Conservation (phyloP, 2,888 invertebrate genomes). For the Pristionchus japonicus region DNA sequence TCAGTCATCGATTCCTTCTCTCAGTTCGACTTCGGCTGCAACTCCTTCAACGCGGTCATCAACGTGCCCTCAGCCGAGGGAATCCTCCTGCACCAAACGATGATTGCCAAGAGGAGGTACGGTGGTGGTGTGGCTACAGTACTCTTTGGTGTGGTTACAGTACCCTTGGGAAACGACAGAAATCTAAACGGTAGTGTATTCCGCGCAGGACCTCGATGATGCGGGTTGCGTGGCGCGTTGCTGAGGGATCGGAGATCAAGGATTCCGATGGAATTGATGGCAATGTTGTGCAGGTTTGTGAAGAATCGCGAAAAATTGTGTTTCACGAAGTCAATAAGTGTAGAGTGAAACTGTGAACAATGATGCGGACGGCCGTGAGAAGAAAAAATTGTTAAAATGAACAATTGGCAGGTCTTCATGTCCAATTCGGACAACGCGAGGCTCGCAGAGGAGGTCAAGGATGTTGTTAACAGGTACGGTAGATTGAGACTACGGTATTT, state of each 20-base stretch:
- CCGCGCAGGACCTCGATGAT: slow-evolving; percentile 48
- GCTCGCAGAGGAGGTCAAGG: slow-evolving; percentile 58
- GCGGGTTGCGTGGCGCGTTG: slow-evolving; percentile 66
- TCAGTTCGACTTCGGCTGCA: slow-evolving; percentile 23
- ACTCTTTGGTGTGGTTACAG: not conserved
- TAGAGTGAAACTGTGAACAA: slow-evolving; percentile 10
- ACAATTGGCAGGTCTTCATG: slow-evolving; percentile 59
- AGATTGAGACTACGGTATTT: not conserved
- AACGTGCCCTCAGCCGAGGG: slow-evolving; percentile 70
- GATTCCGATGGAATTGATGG: slow-evolving; percentile 69
- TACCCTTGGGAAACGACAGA: not conserved
- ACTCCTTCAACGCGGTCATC: slow-evolving; percentile 52
- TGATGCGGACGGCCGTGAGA: too few relatives aligned
- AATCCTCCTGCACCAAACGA: slow-evolving; percentile 66
- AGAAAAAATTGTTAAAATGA: not conserved
- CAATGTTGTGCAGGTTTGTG: slow-evolving; percentile 65
- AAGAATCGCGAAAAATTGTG: too few relatives aligned
- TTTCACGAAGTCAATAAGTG: not conserved
- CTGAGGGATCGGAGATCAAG: slow-evolving; percentile 68
- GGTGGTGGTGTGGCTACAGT: too few relatives aligned
- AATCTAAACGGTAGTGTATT: not conserved
- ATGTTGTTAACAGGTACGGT: slow-evolving; percentile 53
- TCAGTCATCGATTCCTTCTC: not conserved
- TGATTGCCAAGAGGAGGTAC: slow-evolving; percentile 53
- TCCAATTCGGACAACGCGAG: slow-evolving; percentile 55